Evolutionary conservation across 2,797 vertebrate genomes (phyloP).

Genomic region (Pterois miles): DNA sequence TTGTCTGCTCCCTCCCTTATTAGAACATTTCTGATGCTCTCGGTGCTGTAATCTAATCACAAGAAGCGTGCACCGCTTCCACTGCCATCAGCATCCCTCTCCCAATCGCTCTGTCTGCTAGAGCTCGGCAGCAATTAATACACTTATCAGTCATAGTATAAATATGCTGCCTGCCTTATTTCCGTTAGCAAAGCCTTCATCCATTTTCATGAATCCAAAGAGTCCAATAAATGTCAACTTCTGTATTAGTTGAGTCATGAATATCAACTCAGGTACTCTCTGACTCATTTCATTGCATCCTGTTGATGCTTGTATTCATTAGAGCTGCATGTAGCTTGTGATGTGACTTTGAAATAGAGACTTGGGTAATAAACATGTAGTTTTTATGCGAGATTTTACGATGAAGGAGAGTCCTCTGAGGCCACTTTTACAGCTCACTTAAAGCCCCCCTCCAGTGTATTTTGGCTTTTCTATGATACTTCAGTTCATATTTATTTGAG

Average conservation of each 20-base stretch:
- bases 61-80: neutral
- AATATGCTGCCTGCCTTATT: slow-evolving; percentile 25
- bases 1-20: slow-evolving; percentile 6
- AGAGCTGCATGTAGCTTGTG: neutral
- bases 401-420: neutral
- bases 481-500: too few relatives aligned
- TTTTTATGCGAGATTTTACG: slow-evolving; percentile 20
- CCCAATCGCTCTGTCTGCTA: slow-evolving; percentile 34
- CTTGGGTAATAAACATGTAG: slow-evolving; percentile 3
- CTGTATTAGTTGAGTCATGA: neutral
- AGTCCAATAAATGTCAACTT: slow-evolving; percentile 9
- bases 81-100: slow-evolving; percentile 26
- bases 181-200: slow-evolving; percentile 26
- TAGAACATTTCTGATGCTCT: slow-evolving; percentile 23
- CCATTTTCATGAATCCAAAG: slow-evolving; percentile 31
- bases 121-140: slow-evolving; percentile 56
- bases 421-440: slow-evolving; percentile 28
- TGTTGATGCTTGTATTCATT: slow-evolving; percentile 2
- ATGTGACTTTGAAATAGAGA: slow-evolving; percentile 18
- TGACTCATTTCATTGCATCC: neutral
- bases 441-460: too few relatives aligned
- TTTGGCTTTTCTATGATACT: too few relatives aligned
- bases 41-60: slow-evolving; percentile 44
- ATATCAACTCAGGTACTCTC: neutral
- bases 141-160: slow-evolving; percentile 56